phyloP scores from a whole-genome alignment of 2,888 invertebrate species.

The Mamestra brassicae region DNA sequence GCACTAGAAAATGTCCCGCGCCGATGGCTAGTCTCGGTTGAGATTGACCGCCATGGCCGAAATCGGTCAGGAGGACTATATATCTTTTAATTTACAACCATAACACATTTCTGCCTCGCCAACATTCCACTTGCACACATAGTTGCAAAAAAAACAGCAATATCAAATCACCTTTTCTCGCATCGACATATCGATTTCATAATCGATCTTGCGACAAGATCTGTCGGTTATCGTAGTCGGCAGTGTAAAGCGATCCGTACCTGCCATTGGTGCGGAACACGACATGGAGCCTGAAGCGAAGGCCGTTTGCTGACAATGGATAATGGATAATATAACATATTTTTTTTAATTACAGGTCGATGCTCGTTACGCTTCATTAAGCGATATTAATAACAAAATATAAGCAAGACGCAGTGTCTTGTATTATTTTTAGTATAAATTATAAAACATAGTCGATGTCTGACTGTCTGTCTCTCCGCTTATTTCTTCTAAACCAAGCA shows the following conservation, averaged over 20 bases:
- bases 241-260: constrained; percentile 52
- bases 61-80: no score
- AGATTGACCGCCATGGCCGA: no score
- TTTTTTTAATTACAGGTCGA: constrained; percentile 43
- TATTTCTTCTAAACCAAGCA: no score
- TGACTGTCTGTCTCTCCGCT: no score
- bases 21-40: no score
- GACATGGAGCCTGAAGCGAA: constrained; percentile 54
- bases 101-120: neutral
- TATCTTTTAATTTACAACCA: neutral
- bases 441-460: no score
- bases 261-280: constrained; percentile 66
- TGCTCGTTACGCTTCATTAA: constrained; percentile 30
- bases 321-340: constrained; percentile 54
- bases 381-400: no score
- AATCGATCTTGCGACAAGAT: constrained; percentile 36
- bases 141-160: constrained; percentile 17
- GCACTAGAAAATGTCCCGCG: no score
- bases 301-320: constrained; percentile 64
- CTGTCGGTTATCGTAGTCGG: constrained; percentile 15
- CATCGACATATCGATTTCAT: constrained; percentile 37
- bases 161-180: constrained; percentile 27
- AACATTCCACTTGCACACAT: neutral
- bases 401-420: neutral
- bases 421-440: neutral